A percentile compares a stretch with the other conserved stretches of the same genome.
These are phyloP conservation scores for Furcifer pardalis DNA, from an alignment of 2,797 vertebrate genomes.

Conservation along the genomic window DNA sequence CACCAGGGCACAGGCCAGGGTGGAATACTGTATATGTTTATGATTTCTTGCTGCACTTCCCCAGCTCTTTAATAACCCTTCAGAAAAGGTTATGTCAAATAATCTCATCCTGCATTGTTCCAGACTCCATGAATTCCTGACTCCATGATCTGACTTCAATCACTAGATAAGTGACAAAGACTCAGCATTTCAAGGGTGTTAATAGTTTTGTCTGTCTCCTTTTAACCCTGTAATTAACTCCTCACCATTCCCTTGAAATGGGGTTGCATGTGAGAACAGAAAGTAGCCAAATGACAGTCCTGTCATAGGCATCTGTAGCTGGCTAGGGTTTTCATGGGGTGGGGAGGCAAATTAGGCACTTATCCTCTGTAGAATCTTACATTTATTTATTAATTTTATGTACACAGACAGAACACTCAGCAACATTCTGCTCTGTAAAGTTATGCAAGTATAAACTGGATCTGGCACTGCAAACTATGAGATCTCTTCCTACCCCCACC, in stretches of 20 bases:
- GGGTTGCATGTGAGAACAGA: neutral
- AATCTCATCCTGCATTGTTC: neutral
- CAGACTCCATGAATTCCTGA: neutral
- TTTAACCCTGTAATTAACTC: neutral
- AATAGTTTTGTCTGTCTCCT: neutral
- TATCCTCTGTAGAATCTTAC: no score
- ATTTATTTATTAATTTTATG: no score
- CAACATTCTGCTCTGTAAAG: no score
- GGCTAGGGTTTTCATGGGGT: no score
- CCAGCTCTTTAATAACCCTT: slow-evolving; percentile 21
- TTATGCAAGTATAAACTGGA: no score
- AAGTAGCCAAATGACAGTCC: neutral
- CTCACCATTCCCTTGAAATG: neutral
- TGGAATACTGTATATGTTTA: slow-evolving; percentile 9
- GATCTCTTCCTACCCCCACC: no score
- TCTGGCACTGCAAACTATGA: no score
- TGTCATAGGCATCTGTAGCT: neutral
- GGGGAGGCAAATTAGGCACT: no score
- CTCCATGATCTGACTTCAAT: neutral
- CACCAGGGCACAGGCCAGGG: neutral
- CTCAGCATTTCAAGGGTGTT: neutral
- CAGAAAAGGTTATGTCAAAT: slow-evolving; percentile 19
- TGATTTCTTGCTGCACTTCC: neutral
- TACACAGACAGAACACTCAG: no score
- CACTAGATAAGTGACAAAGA: neutral